A percentile compares a stretch with the other conserved stretches of the same genome.
Evolutionary conservation across 2,888 invertebrate species (phyloP).

Genomic region (Cephus sareptanus): DNA sequence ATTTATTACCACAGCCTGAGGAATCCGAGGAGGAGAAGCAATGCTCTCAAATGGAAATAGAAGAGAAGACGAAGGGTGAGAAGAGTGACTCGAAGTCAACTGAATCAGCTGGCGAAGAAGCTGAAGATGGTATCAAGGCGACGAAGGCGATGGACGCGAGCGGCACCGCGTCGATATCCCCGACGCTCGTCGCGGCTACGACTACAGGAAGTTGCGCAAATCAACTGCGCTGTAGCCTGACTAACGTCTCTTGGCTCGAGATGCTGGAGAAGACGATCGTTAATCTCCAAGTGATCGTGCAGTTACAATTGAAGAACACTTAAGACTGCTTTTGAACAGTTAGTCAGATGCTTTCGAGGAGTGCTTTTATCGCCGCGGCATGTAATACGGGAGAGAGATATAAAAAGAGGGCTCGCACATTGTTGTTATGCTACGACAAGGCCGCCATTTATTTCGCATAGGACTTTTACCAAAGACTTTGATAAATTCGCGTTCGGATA

Average conservation of each 20-base stretch:
- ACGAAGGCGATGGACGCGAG: slow-evolving; percentile 26
- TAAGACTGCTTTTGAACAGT: slow-evolving; percentile 15
- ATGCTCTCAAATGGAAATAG: slow-evolving; percentile 35
- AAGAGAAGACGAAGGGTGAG: slow-evolving; percentile 42
- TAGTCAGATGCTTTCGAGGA: slow-evolving; percentile 25
- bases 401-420: not conserved
- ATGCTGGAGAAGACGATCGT: slow-evolving; percentile 63
- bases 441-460: not conserved
- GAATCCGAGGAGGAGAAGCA: slow-evolving; percentile 33
- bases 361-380: slow-evolving; percentile 33
- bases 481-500: not conserved
- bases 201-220: slow-evolving; percentile 46
- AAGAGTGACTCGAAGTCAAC: slow-evolving; percentile 1
- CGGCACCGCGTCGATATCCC: slow-evolving; percentile 34
- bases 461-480: not conserved
- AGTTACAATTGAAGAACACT: slow-evolving; percentile 56
- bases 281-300: slow-evolving; percentile 61
- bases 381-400: slow-evolving; percentile 28
- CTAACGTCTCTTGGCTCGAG: slow-evolving; percentile 61
- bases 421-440: not conserved
- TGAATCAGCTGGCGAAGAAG: slow-evolving; percentile 32
- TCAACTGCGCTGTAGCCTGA: slow-evolving; percentile 54
- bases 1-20: slow-evolving; percentile 38
- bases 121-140: slow-evolving; percentile 30
- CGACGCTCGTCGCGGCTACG: slow-evolving; percentile 44